Base-by-base conservation (phyloP, 2,888 invertebrate species). In the Nomada lathburiana region DNA sequence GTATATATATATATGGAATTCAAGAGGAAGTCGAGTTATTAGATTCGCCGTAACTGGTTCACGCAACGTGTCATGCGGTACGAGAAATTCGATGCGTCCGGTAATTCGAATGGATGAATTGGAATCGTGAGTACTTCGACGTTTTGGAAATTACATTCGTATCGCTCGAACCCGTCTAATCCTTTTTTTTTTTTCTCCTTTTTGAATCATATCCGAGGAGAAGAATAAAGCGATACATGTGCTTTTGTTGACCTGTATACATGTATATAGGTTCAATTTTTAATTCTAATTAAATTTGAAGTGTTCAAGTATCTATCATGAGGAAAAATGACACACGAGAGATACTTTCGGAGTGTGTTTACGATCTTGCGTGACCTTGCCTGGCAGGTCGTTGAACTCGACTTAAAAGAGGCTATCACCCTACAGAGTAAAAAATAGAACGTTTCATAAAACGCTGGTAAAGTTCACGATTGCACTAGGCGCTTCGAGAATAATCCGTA, bases 311-410 rank as follows among this genome's bases (percentile, higher is more conserved):
- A 10, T 11, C 10, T 23, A 57, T 69, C 9, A 2, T n/a, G 26
- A 59, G 26, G 20, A 47, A 47, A 20, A 16, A 29, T 16, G 63
- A 47, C 47, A 9, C 10, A 2, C 18, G 1, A 36, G 36, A 1
- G 47, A 62, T 53, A 11, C 53, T 29, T 42, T 20, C 1, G 5
- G 3, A 18, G 50, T 26, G 18, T 55, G 44, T 42, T 44, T n/a
- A 36, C 29, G 36, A 52, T 57, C 55, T 62, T 79, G 42, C 5
- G 29, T 65, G 71, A 71, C 80, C 70, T 80, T 80, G 80, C n/a
- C 42, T 0, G 57, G 47, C 60, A 53, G 60, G 60, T 79, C 80
- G 36, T 53, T n/a, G 64, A 44, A 53, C 71, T 79, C 65, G 26
- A 60, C 80, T 80, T 18, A 47, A 62, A 65, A 71, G 23, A 20